Evolutionary conservation across 2,113 vertebrate genomes (phyloP).

Genomic region (Chiloscyllium plagiosum): DNA sequence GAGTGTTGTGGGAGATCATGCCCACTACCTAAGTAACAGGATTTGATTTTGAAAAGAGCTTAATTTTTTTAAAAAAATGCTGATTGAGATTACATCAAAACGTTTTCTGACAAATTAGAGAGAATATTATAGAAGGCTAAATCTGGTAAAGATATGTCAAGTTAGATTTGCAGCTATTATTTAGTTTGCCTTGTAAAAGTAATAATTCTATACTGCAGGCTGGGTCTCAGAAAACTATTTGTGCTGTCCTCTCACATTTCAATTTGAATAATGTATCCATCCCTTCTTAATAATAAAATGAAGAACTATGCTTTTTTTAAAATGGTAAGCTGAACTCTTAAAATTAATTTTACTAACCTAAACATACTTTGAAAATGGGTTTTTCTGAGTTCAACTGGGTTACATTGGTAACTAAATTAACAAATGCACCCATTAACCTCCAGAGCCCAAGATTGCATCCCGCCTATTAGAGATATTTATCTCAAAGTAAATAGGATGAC

Average conservation of each 20-base stretch:
- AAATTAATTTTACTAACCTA: not conserved
- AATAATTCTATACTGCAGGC: not conserved
- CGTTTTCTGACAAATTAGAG: not conserved
- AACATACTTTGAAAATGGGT: not conserved
- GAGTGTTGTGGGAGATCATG: not conserved
- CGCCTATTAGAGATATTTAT: slow-evolving; percentile 34
- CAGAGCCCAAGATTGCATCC: slow-evolving; percentile 21
- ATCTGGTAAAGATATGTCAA: not conserved
- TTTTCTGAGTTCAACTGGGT: slow-evolving; percentile 24
- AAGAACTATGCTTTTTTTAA: not conserved
- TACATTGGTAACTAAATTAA: slow-evolving; percentile 30
- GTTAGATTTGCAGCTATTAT: not conserved
- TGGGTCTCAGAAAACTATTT: not conserved
- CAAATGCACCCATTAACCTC: slow-evolving; percentile 35
- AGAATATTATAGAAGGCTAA: not conserved
- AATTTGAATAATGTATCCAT: not conserved
- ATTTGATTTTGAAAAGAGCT: not conserved
- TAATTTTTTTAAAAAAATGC: not conserved
- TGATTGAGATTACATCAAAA: not conserved
- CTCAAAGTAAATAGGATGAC: slow-evolving; percentile 33
- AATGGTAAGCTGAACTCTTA: not conserved
- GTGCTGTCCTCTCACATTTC: not conserved
- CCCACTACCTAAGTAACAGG: not conserved
- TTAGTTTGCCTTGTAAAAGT: not conserved
- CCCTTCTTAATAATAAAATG: not conserved